Evolutionary conservation across 2,113 vertebrate species (phyloP).

Genomic region (Stictonetta naevosa): DNA sequence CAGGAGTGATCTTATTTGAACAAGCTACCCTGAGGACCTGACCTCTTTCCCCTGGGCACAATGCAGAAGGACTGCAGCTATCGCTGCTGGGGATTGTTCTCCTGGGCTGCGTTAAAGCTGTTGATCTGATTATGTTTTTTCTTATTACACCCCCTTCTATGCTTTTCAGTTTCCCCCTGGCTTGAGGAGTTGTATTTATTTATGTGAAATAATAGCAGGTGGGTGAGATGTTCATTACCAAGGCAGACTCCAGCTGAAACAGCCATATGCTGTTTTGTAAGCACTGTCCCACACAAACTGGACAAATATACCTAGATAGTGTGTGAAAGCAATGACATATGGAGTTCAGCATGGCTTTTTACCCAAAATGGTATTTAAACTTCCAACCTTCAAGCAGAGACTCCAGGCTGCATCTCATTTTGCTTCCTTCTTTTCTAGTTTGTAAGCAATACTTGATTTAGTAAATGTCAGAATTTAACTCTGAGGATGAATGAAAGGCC

Average conservation of each 20-base stretch:
- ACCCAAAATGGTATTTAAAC: slow-evolving; percentile 63
- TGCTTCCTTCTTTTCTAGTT: slow-evolving; percentile 54
- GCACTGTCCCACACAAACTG: neutral
- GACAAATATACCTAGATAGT: neutral
- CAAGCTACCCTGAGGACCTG: fast-evolving
- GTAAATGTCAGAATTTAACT: slow-evolving; percentile 65
- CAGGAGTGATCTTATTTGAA: neutral
- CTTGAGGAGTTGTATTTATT: fast-evolving
- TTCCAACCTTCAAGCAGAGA: slow-evolving; percentile 40
- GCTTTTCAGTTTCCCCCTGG: neutral
- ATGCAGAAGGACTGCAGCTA: neutral
- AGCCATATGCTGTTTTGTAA: neutral
- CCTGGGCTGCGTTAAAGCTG: fast-evolving
- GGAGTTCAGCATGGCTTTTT: slow-evolving; percentile 30
- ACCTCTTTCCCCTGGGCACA: neutral
- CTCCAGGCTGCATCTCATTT: slow-evolving; percentile 29
- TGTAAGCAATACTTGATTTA: slow-evolving; percentile 67
- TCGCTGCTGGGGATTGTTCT: neutral
- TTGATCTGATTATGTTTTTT: neutral
- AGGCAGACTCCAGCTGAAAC: neutral
- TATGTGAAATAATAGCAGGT: neutral
- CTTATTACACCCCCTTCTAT: neutral
- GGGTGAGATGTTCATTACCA: neutral
- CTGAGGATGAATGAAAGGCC: slow-evolving; percentile 58
- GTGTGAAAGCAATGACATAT: neutral